Evolutionary conservation across 2,113 vertebrate genomes (phyloP).

Genomic region (Rhegmatorhina hoffmannsi): DNA sequence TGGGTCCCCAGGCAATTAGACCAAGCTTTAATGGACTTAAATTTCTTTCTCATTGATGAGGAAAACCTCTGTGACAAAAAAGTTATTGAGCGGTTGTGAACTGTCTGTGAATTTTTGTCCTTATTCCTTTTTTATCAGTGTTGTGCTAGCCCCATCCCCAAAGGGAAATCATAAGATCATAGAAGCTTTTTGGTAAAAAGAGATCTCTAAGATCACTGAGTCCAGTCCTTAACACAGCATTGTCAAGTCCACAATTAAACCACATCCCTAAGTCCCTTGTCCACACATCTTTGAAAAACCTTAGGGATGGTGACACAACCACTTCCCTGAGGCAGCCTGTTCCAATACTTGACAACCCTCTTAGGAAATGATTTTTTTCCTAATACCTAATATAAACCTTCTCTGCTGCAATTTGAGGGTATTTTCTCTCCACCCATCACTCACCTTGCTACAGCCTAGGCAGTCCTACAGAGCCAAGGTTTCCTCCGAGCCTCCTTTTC

Average conservation of each 20-base stretch:
- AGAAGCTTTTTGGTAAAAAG: background rate
- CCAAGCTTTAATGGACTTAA: background rate
- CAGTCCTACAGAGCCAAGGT: background rate
- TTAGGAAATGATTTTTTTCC: background rate
- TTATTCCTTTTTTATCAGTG: background rate
- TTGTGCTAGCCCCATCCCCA: background rate
- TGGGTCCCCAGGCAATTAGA: background rate
- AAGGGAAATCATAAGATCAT: background rate
- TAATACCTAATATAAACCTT: background rate
- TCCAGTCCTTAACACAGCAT: background rate
- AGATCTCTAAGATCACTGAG: background rate
- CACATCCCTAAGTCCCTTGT: accelerated
- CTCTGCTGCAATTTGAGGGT: background rate
- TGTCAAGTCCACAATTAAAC: background rate
- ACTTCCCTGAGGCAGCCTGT: background rate
- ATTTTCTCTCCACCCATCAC: background rate
- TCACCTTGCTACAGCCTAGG: background rate
- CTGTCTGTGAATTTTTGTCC: background rate
- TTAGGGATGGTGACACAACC: background rate
- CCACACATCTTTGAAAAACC: background rate
- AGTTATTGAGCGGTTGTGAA: background rate
- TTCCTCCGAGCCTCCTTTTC: background rate
- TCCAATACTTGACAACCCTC: background rate
- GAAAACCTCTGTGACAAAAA: background rate
- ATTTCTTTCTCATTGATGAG: background rate